phyloP scores from a whole-genome alignment of 2,797 vertebrate genomes.

The Chiroxiphia lanceolata region DNA sequence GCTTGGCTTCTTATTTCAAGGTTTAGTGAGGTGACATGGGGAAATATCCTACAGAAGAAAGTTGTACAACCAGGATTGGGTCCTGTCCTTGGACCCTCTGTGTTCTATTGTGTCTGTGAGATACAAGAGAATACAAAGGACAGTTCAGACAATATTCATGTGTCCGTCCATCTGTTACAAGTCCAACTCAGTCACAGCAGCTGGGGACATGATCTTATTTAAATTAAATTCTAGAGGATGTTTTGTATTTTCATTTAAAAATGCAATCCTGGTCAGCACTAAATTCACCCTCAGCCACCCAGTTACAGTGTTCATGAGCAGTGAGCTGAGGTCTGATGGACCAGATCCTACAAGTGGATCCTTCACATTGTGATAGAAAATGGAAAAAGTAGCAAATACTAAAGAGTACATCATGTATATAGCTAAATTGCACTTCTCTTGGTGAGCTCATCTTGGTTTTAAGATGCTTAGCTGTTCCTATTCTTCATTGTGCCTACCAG shows the following conservation, averaged over 20 bases:
- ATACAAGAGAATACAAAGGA: neutral
- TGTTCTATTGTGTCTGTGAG: neutral
- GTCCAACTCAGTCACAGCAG: neutral
- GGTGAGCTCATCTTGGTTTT: slow-evolving; percentile 29
- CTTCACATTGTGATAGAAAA: neutral
- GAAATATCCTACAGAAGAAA: neutral
- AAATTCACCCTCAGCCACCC: neutral
- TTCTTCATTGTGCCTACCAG: slow-evolving; percentile 41
- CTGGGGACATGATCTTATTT: neutral
- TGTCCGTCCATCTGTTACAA: neutral
- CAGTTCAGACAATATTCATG: neutral
- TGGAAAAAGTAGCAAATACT: slow-evolving; percentile 4
- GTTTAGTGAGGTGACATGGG: neutral
- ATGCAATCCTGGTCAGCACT: neutral
- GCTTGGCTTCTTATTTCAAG: neutral
- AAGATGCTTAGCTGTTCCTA: slow-evolving; percentile 36
- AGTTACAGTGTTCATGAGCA: neutral
- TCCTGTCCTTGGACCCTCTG: neutral
- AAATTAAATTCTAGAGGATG: neutral
- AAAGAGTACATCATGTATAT: neutral
- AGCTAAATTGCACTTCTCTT: slow-evolving; percentile 30
- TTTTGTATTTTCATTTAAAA: neutral
- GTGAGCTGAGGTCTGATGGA: neutral
- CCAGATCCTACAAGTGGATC: neutral
- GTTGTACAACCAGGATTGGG: neutral